Evolutionary conservation across 2,797 vertebrate genomes (phyloP), one percentile per base, ranked within the genome.

Genomic region (Sciurus vulgaris): DNA sequence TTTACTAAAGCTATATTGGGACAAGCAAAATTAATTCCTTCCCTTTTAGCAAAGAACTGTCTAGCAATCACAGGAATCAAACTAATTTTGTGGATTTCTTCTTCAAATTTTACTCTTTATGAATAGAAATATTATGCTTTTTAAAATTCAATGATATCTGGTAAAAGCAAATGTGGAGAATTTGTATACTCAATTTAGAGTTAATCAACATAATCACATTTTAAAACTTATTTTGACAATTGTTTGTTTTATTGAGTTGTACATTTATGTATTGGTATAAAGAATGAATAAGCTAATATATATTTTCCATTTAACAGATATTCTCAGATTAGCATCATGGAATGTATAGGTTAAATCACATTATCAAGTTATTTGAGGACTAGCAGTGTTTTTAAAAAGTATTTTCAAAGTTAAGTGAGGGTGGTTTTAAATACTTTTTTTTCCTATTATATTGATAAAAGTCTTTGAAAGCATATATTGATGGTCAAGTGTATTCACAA

Each of bases 171-270:
- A 70, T 0, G 67, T 47, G 0, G 41, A 22, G 41, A 74, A 90
- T 73, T 73, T 85, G 28, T 70, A 35, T 65, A 22, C 3, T 74
- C 20, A 69, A 38, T 82, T 83, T 94, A 65, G 4, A 86, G 17
- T 76, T 89, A 86, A 85, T 85, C 28, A 28, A 7, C 30, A 70
- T 90, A 87, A 88, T 77, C 63, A 69, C 41, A 87, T 90, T 92
- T 96, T 93, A 9, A 73, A 79, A 92, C 49, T 94, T 91, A 81
- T 76, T 89, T 93, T 94, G 77, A 74, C 15, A 82, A 44, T 51
- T 89, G n/a, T 51, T 38, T 65, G 59, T 59, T 76, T 15, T 17
- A 70, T 35, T 86, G 35, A 44, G 78, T 82, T 90, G 76, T 89
- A 49, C 33, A 47, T 30, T 87, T 82, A 77, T 44, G 8, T 72